phyloP scores from a whole-genome alignment of 2,797 vertebrate species.

The Argyrosomus regius region DNA sequence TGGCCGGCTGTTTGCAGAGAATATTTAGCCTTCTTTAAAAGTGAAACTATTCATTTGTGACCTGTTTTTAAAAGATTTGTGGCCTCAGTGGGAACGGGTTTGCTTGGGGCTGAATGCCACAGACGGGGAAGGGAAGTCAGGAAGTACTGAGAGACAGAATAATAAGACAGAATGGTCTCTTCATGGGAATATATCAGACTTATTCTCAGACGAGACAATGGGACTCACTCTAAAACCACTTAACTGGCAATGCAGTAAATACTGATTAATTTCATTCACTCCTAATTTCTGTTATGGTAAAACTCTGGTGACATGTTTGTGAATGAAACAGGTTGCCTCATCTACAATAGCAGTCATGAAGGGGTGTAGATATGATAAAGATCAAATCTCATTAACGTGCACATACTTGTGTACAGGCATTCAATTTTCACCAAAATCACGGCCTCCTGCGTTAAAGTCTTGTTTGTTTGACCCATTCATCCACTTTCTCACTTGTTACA shows the following conservation, averaged over 20 bases:
- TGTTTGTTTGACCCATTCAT: too few relatives aligned
- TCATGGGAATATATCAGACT: neutral
- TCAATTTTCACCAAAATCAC: too few relatives aligned
- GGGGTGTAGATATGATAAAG: neutral
- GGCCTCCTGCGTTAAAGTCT: too few relatives aligned
- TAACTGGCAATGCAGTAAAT: too few relatives aligned
- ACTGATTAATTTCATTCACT: neutral
- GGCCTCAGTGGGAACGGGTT: neutral
- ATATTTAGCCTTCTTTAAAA: neutral
- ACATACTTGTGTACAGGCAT: neutral
- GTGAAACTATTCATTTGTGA: neutral
- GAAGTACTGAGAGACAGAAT: neutral
- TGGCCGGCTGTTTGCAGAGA: neutral
- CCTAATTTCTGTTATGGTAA: neutral
- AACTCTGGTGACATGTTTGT: neutral
- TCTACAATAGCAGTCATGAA: too few relatives aligned
- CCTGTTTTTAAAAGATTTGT: neutral
- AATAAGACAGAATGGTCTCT: neutral
- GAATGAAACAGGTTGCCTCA: neutral
- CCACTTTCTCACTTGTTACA: too few relatives aligned
- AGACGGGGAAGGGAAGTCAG: neutral
- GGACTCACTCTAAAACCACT: neutral
- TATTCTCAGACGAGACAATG: neutral
- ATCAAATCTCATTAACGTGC: neutral
- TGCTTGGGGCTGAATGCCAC: neutral